Conservation (phyloP, 2,113 vertebrate species). For the Pheucticus melanocephalus region DNA sequence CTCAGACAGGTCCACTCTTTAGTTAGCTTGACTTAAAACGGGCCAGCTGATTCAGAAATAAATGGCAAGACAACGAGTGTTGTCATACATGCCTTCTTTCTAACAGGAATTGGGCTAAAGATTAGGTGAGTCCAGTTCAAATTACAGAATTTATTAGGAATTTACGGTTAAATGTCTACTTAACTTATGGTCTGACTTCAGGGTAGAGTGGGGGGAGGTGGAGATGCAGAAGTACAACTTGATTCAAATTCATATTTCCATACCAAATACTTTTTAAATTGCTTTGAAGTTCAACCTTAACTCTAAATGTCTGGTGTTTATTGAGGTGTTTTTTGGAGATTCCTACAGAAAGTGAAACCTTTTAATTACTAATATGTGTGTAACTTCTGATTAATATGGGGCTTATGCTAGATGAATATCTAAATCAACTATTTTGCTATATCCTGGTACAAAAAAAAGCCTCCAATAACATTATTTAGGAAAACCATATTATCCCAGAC, state of each 20-base stretch:
- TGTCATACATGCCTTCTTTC: not conserved
- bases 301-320: not conserved
- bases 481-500: not conserved
- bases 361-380: not conserved
- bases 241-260: not conserved
- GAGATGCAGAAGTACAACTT: accelerated
- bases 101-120: not conserved
- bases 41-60: not conserved
- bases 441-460: not conserved
- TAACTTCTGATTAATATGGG: not conserved
- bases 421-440: not conserved
- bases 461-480: not conserved
- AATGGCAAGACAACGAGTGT: not conserved
- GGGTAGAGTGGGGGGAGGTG: accelerated
- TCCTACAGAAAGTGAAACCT: not conserved
- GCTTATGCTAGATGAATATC: not conserved
- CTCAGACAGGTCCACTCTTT: not conserved
- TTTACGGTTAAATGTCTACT: not conserved
- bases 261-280: not conserved
- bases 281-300: not conserved
- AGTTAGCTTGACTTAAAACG: not conserved
- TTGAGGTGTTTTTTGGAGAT: not conserved
- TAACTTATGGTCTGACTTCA: not conserved
- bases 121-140: not conserved
- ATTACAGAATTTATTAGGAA: not conserved